Conservation (phyloP, 1,140 invertebrate species). For the Cataglyphis hispanica region DNA sequence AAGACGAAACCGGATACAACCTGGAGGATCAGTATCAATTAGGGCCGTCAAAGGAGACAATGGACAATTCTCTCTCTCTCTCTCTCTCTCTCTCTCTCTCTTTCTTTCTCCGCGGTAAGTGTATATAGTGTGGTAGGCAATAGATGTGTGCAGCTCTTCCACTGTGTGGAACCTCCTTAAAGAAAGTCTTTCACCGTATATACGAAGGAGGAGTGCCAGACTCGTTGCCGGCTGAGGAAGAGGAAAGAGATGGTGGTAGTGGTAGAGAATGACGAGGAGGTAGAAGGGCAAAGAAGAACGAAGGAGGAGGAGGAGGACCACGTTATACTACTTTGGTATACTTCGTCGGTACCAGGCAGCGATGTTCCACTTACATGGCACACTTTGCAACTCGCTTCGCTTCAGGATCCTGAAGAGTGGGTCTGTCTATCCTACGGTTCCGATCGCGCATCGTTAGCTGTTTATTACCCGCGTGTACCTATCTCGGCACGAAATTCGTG, state of each 20-base stretch:
- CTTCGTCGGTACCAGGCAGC: slow-evolving; percentile 85
- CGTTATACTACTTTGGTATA: slow-evolving; percentile 83
- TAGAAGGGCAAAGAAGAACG: slow-evolving; percentile 72
- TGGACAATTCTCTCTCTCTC: slow-evolving; percentile 63
- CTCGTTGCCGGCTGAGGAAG: slow-evolving; percentile 37
- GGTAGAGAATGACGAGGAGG: slow-evolving; percentile 32
- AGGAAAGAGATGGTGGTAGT: slow-evolving; percentile 51
- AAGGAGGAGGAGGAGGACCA: slow-evolving; percentile 76
- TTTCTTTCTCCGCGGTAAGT: slow-evolving; percentile 7
- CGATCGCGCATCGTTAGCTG: slow-evolving; percentile 65
- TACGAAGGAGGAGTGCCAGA: slow-evolving; percentile 72
- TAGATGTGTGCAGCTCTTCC: slow-evolving; percentile 55
- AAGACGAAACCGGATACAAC: slow-evolving; percentile 55
- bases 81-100: no score
- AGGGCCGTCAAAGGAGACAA: slow-evolving; percentile 62
- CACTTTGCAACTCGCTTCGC: slow-evolving; percentile 83
- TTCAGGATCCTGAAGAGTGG: slow-evolving; percentile 85
- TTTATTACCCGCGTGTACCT: slow-evolving; percentile 39
- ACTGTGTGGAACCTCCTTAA: slow-evolving; percentile 74
- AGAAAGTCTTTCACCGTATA: slow-evolving; percentile 86
- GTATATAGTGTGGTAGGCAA: slow-evolving; percentile 41
- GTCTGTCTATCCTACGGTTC: slow-evolving; percentile 81
- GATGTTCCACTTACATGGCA: slow-evolving; percentile 86
- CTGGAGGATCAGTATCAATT: slow-evolving; percentile 60
- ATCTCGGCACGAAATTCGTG: slow-evolving; percentile 66